phyloP scores from a whole-genome alignment of 2,113 vertebrate species.

The Alethe castanea region DNA sequence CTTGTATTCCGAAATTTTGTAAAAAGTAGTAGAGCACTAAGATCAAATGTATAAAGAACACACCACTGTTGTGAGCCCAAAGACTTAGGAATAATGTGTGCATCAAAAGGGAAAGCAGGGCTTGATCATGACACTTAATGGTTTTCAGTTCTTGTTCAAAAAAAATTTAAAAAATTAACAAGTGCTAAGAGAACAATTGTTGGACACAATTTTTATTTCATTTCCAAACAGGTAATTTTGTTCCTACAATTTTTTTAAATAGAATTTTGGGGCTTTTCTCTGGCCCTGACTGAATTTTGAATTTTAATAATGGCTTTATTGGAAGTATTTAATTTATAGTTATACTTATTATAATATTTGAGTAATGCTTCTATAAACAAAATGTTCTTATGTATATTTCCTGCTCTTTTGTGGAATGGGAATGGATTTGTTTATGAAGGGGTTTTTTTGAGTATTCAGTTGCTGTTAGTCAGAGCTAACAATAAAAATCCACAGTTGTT shows the following conservation, averaged over 20 bases:
- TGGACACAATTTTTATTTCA: not conserved
- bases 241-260: not conserved
- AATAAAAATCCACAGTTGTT: not conserved
- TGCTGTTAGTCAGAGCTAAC: not conserved
- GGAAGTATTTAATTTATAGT: not conserved
- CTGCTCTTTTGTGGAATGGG: not conserved
- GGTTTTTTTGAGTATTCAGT: not conserved
- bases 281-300: not conserved
- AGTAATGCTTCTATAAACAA: not conserved
- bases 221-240: not conserved
- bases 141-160: not conserved
- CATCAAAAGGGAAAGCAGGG: not conserved
- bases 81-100: not conserved
- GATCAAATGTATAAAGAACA: not conserved
- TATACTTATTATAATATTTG: not conserved
- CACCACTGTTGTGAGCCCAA: not conserved
- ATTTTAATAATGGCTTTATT: not conserved
- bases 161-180: not conserved
- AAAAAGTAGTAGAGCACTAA: not conserved
- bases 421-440: not conserved
- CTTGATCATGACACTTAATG: not conserved
- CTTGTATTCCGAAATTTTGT: not conserved
- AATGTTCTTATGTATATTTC: not conserved
- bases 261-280: not conserved
- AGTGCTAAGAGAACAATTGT: not conserved